phyloP scores from a whole-genome alignment of 37 sponge, comb jelly and placozoan species.

The Sycon ciliatum region DNA sequence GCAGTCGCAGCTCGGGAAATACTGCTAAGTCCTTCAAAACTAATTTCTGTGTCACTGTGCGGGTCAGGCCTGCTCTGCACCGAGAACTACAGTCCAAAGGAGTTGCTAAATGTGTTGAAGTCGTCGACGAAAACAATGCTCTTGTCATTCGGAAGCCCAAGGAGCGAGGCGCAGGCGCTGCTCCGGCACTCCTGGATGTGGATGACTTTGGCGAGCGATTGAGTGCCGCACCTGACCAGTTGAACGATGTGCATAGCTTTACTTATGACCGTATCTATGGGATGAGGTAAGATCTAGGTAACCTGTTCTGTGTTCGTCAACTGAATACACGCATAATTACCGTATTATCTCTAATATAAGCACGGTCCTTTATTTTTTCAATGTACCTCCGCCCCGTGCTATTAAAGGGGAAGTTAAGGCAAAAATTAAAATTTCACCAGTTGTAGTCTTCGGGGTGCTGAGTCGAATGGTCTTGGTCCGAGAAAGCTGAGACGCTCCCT shows the following conservation, averaged over 20 bases:
- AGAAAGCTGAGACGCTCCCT: too few species aligned
- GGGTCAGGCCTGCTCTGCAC: conserved; percentile 59
- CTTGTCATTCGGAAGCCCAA: background rate
- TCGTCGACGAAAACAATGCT: background rate
- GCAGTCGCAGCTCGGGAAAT: too few species aligned
- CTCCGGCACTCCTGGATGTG: background rate
- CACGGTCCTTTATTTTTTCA: too few species aligned
- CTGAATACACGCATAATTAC: too few species aligned
- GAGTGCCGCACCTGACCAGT: conserved; percentile 25
- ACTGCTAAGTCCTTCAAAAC: too few species aligned
- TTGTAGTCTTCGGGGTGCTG: too few species aligned
- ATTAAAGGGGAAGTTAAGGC: too few species aligned
- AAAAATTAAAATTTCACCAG: too few species aligned
- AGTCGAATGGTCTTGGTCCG: too few species aligned
- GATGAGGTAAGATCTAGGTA: conserved; percentile 30
- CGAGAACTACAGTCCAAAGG: conserved; percentile 24
- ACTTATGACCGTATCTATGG: conserved; percentile 38
- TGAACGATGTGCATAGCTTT: conserved; percentile 41
- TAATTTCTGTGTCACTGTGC: conserved; percentile 76
- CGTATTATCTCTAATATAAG: too few species aligned
- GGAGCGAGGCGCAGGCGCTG: background rate
- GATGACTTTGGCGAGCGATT: conserved; percentile 43
- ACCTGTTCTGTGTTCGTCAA: too few species aligned
- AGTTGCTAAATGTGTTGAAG: background rate
- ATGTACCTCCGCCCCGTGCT: too few species aligned